phyloP scores from a whole-genome alignment of 2,888 invertebrate genomes.

The Trichopoda pennipes region DNA sequence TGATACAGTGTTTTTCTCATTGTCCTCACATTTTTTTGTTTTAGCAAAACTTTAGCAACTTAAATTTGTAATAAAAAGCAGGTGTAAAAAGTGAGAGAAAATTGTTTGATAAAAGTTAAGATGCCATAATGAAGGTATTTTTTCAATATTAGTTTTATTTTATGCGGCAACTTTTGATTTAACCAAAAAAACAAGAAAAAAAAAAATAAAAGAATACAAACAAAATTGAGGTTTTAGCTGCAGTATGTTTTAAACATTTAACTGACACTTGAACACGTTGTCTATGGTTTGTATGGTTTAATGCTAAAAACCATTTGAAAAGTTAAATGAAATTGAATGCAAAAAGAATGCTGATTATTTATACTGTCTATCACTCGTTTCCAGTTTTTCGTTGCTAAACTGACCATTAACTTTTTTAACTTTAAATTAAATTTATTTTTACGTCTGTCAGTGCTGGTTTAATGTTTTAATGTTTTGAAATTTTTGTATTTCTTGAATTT shows the following conservation, averaged over 20 bases:
- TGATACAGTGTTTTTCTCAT: slow-evolving; percentile 13
- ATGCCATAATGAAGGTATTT: slow-evolving; percentile 30
- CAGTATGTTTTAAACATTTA: slow-evolving; percentile 19
- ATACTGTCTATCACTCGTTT: slow-evolving; percentile 6
- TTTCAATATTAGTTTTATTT: slow-evolving; percentile 34
- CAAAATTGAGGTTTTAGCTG: slow-evolving; percentile 25
- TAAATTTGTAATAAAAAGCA: slow-evolving; percentile 45
- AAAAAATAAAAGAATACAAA: neutral
- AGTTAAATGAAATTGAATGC: neutral
- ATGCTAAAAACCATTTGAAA: slow-evolving; percentile 1
- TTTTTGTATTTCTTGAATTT: neutral
- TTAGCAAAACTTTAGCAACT: slow-evolving; percentile 44
- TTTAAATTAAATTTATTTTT: slow-evolving; percentile 6
- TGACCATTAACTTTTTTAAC: slow-evolving; percentile 22
- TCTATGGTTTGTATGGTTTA: slow-evolving; percentile 4
- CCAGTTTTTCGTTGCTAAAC: neutral
- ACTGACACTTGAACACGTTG: neutral
- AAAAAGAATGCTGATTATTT: neutral
- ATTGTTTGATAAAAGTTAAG: slow-evolving; percentile 38
- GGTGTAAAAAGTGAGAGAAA: slow-evolving; percentile 47
- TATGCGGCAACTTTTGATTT: slow-evolving; percentile 28
- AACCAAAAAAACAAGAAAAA: neutral
- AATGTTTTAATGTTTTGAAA: neutral
- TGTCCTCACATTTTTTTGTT: slow-evolving; percentile 22
- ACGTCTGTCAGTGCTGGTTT: slow-evolving; percentile 18